These are phyloP conservation scores for Ahaetulla prasina DNA, from an alignment of 2,113 vertebrate genomes.

Conservation along the genomic window DNA sequence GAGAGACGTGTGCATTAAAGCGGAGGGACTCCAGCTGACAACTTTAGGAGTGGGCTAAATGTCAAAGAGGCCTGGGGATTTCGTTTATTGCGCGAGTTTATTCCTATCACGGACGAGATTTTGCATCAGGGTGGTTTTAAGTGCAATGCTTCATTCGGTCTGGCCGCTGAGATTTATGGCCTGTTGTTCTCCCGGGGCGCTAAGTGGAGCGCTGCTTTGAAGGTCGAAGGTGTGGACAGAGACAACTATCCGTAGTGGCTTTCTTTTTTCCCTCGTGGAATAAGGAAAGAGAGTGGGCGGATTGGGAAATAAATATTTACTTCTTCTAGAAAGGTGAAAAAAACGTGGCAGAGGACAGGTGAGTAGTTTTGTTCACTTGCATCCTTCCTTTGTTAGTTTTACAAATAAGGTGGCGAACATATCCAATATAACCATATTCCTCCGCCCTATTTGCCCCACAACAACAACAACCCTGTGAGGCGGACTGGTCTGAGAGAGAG, in stretches of 20 bases:
- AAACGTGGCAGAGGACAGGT: neutral
- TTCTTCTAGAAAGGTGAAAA: neutral
- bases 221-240: neutral
- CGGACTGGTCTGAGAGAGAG: neutral
- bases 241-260: neutral
- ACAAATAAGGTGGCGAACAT: neutral
- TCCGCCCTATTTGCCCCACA: neutral
- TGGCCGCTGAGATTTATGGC: neutral
- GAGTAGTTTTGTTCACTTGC: neutral
- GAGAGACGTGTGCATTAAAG: neutral
- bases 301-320: neutral
- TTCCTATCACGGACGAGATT: neutral
- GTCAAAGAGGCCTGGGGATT: neutral
- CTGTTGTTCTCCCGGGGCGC: neutral
- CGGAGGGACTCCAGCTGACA: neutral
- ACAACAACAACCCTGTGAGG: neutral
- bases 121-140: neutral
- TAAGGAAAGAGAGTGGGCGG: neutral
- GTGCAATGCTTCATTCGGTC: neutral
- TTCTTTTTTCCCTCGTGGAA: neutral
- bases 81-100: neutral
- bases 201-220: neutral
- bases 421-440: neutral
- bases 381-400: neutral
- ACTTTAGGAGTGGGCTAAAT: neutral